A percentile compares a stretch with the other conserved stretches of the same genome.
These are phyloP conservation scores for Eulacestoma nigropectus DNA, from an alignment of 2,113 vertebrate genomes.

Conservation along the genomic window DNA sequence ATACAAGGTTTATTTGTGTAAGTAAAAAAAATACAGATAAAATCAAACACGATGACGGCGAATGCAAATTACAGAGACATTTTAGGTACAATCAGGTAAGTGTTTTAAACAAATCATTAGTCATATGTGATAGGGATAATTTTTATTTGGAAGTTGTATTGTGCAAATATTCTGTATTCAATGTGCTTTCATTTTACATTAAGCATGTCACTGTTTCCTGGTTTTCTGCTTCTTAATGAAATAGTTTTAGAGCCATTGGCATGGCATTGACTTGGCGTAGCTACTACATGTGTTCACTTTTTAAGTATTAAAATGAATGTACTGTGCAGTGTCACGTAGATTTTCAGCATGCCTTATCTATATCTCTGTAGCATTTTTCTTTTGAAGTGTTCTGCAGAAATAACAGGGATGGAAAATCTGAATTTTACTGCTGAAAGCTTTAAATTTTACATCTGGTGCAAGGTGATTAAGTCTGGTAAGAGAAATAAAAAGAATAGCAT, in stretches of 20 bases:
- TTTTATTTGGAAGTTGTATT: background rate
- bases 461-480: background rate
- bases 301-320: constrained; percentile 35
- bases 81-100: background rate
- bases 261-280: constrained; percentile 11
- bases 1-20: background rate
- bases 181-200: background rate
- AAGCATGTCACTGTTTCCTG: background rate
- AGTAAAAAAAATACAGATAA: background rate
- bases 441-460: background rate
- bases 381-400: background rate
- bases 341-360: constrained; percentile 7
- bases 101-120: background rate
- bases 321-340: background rate
- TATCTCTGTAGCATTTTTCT: background rate
- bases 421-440: background rate
- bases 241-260: constrained; percentile 33
- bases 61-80: background rate
- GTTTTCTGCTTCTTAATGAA: constrained; percentile 15
- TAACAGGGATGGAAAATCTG: background rate
- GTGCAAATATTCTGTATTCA: background rate
- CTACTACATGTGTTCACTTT: background rate
- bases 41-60: background rate
- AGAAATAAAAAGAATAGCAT: background rate
- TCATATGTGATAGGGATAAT: background rate